Evolutionary conservation across 1,140 invertebrate species (phyloP).

Genomic region (fruit fly (Drosophila melanogaster)): Release_6_plus_ISO1_MT NC_004354.4:10906501-10907000

Average conservation of each 20-base stretch:
- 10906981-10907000: neutral
- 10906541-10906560: neutral
- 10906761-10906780: slow-evolving; percentile 73
- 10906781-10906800: slow-evolving; percentile 76
- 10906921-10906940: slow-evolving; percentile 14
- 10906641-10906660: slow-evolving; percentile 74
- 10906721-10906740: slow-evolving; percentile 1
- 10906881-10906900: slow-evolving; percentile 45
- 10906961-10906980: slow-evolving; percentile 5
- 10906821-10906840: slow-evolving; percentile 75
- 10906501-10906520: neutral
- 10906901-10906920: slow-evolving; percentile 40
- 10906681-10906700: slow-evolving; percentile 74
- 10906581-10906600: slow-evolving; percentile 26
- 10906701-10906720: slow-evolving; percentile 15
- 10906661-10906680: slow-evolving; percentile 56
- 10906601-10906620: slow-evolving; percentile 63
- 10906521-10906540: slow-evolving; percentile 16
- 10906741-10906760: slow-evolving; percentile 64
- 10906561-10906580: slow-evolving; percentile 1
- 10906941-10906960: slow-evolving; percentile 34
- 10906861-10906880: slow-evolving; percentile 29
- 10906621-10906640: slow-evolving; percentile 75
- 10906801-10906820: slow-evolving; percentile 40
- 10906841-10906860: slow-evolving; percentile 70